Percentiles rank a stretch among this genome's conserved stretches.
These are phyloP conservation scores for Rhynchonycteris naso DNA, from an alignment of 2,797 vertebrate genomes.

Conservation along the genomic window DNA sequence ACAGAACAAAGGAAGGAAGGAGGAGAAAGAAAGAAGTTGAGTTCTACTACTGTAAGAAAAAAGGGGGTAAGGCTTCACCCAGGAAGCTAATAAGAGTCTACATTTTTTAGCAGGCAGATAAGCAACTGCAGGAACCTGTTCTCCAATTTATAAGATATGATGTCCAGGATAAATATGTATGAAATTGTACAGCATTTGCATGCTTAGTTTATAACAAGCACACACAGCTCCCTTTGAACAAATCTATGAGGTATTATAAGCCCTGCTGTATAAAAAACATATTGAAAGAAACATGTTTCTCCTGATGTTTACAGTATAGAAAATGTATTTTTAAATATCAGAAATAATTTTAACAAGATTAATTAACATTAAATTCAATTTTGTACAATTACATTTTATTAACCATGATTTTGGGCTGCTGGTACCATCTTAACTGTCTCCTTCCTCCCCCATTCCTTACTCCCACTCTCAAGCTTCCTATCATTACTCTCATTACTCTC, in stretches of 20 bases:
- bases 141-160: not conserved
- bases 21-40: not conserved
- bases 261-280: not conserved
- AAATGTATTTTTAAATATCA: slow-evolving; percentile 1
- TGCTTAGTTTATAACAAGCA: not conserved
- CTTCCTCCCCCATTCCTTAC: not conserved
- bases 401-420: not conserved
- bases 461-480: not conserved
- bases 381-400: slow-evolving; percentile 16
- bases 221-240: not conserved
- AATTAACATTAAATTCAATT: slow-evolving; percentile 18
- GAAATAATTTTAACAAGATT: slow-evolving; percentile 3
- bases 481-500: not conserved
- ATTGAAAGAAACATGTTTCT: not conserved
- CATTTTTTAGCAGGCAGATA: not conserved
- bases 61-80: not conserved
- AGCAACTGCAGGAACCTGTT: not conserved
- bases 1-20: not conserved
- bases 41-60: not conserved
- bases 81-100: not conserved
- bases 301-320: not conserved
- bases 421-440: not conserved
- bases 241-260: not conserved
- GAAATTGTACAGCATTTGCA: not conserved
- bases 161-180: not conserved